Evolutionary conservation across 1,140 invertebrate genomes (phyloP).

Genomic region (Pseudomyrmex sp.): DNA sequence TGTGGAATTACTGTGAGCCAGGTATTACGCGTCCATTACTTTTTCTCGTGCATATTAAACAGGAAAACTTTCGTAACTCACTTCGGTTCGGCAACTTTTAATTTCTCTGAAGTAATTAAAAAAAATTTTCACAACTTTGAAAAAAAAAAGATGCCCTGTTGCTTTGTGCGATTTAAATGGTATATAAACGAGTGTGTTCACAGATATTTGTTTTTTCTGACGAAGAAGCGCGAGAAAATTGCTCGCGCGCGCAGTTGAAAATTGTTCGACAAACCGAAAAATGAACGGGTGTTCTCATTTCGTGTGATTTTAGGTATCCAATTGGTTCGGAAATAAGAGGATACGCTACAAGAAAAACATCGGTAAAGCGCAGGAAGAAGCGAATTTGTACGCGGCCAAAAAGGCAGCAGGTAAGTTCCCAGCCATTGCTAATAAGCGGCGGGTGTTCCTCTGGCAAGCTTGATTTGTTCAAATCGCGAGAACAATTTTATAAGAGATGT

Average conservation of each 20-base stretch:
- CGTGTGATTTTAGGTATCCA: slow-evolving; percentile 90
- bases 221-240: not conserved
- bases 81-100: not conserved
- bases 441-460: slow-evolving; percentile 69
- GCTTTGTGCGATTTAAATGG: not conserved
- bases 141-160: not conserved
- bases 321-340: slow-evolving; percentile 99
- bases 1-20: slow-evolving; percentile 99
- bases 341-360: slow-evolving; percentile 99
- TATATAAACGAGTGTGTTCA: not conserved
- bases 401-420: slow-evolving; percentile 94
- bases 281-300: slow-evolving; percentile 1
- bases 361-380: slow-evolving; percentile 99
- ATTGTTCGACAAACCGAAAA: not conserved
- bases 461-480: slow-evolving; percentile 45
- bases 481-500: slow-evolving; percentile 2
- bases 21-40: slow-evolving; percentile 83
- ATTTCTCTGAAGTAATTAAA: slow-evolving; percentile 23
- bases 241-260: no score
- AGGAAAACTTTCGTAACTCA: slow-evolving; percentile 2
- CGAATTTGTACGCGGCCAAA: slow-evolving; percentile 99
- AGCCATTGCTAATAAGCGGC: slow-evolving; percentile 64
- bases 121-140: not conserved
- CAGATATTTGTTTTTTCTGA: not conserved
- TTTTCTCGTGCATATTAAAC: slow-evolving; percentile 2